Percentiles rank a stretch among this genome's conserved stretches.
Conservation (phyloP, 2,888 invertebrate genomes). For the Dioctria linearis region DNA sequence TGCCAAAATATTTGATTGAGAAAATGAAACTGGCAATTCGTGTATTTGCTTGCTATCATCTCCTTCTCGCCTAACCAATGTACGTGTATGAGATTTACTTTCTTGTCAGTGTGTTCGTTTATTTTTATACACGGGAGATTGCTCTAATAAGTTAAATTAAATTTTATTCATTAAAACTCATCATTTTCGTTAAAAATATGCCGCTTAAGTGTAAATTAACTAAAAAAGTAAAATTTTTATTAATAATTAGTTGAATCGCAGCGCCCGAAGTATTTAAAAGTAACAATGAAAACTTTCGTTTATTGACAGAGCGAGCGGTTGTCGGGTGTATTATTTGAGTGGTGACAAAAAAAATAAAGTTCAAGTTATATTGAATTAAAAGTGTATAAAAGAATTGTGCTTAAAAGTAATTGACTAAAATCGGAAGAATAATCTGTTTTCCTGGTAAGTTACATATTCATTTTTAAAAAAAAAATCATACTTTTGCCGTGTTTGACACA, state of each 20-base stretch:
- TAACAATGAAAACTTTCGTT: conserved; percentile 17
- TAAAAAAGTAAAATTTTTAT: conserved; percentile 1
- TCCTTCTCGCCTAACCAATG: too few relatives aligned
- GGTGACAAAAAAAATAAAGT: not conserved
- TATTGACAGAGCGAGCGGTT: conserved; percentile 5
- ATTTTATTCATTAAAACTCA: conserved; percentile 1
- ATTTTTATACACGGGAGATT: conserved; percentile 33
- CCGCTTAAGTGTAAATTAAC: conserved; percentile 10
- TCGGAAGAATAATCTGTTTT: not conserved
- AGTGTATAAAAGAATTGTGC: conserved; percentile 5
- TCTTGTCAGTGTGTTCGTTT: conserved; percentile 28
- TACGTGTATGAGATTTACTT: not conserved
- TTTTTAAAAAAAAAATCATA: not conserved
- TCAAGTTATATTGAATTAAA: conserved; percentile 27
- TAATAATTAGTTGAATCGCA: conserved; percentile 36
- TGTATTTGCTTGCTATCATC: too few relatives aligned
- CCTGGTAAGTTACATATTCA: conserved; percentile 12
- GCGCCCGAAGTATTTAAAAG: not conserved
- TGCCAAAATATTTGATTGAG: conserved; percentile 1
- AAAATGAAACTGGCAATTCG: not conserved
- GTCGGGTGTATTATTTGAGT: not conserved
- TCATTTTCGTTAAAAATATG: conserved; percentile 30
- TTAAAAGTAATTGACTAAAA: not conserved
- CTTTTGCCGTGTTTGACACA: conserved; percentile 29
- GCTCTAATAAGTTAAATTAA: conserved; percentile 5